Evolutionary conservation across 2,888 invertebrate species (phyloP), one percentile per base, ranked within the genome.

Genomic region (Ochropacha duplaris): DNA sequence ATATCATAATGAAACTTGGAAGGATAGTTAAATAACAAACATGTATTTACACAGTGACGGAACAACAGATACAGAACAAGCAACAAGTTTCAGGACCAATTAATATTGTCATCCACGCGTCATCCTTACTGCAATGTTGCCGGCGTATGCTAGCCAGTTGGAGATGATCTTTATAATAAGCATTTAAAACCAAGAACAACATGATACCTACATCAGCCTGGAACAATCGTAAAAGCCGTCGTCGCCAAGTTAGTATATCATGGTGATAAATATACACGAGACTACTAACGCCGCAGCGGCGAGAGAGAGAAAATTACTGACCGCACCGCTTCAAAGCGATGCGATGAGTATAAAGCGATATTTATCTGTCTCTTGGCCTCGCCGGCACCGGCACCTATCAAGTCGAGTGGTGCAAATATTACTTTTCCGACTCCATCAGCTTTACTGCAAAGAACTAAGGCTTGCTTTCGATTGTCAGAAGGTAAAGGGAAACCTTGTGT

Each of bases 231-330:
- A 44, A 44, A 44, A 44, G 44, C 44, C 44, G 44, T 44, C 44
- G 52, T 34, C 52, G 52, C 31, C 52, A 31, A 31, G 52, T 31
- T 31, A 4, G 52, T 52, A 52, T 52, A 52, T 52, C 52, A 52
- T 34, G 52, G 34, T 22, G 31, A 52, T 52, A 52, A 52, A 44
- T 44, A 44, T 44, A 52, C 52, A 31, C 52, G 52, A 31, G 79
- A 44, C 44, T 39, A 39, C 39, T 19, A 44, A 44, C 79, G 78
- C 77, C 75, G 71, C 72, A 67, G 70, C 79, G 83, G 70, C 79
- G 84, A 84, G 83, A 84, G 83, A 83, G 78, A 79, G 79, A 78
- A 81, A 80, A 82, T 80, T 78, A 81, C 82, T 79, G 81, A 77
- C 81, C 84, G 78, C 79, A 68, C 59, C 67, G 79, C 82, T 83